A percentile compares a stretch with the other conserved stretches of the same genome.
Evolutionary conservation across 2,888 invertebrate species (phyloP).

Genomic region (Fragum whitleyi): DNA sequence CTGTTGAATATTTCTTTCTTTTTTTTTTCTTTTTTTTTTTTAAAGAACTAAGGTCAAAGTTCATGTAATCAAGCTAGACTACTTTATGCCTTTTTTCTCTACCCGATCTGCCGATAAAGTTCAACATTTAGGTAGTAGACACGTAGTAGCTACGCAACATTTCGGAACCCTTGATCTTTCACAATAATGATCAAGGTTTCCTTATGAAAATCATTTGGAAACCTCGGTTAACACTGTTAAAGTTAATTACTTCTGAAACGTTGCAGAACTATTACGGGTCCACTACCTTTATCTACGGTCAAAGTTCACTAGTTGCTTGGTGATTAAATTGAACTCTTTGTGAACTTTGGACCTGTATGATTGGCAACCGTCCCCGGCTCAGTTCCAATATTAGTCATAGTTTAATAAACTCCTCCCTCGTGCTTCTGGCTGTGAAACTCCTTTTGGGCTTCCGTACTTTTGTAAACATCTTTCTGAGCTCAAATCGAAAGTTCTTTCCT

Average conservation of each 20-base stretch:
- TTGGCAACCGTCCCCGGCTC: conserved; percentile 1
- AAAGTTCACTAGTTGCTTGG: background rate
- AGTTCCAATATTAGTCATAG: conserved; percentile 31
- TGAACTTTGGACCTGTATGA: background rate
- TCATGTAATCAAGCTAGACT: no score
- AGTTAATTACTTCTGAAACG: no score
- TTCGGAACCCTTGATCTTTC: no score
- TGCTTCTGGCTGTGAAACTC: conserved; percentile 49
- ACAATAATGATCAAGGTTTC: background rate
- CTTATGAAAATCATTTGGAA: background rate
- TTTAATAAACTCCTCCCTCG: conserved; percentile 45
- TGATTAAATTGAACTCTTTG: background rate
- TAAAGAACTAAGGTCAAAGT: no score
- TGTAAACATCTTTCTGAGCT: conserved; percentile 68
- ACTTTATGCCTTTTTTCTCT: no score
- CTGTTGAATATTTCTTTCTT: no score
- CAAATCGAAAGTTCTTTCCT: conserved; percentile 76
- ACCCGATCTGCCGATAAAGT: no score
- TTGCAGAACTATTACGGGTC: no score
- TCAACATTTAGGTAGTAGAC: no score
- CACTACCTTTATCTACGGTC: no score
- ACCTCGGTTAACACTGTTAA: background rate
- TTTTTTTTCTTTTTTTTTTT: no score
- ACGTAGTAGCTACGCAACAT: no score
- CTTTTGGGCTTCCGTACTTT: conserved; percentile 35